Base-by-base conservation (phyloP, 2,113 vertebrate species). In the Brachyhypopomus occidentalis region DNA sequence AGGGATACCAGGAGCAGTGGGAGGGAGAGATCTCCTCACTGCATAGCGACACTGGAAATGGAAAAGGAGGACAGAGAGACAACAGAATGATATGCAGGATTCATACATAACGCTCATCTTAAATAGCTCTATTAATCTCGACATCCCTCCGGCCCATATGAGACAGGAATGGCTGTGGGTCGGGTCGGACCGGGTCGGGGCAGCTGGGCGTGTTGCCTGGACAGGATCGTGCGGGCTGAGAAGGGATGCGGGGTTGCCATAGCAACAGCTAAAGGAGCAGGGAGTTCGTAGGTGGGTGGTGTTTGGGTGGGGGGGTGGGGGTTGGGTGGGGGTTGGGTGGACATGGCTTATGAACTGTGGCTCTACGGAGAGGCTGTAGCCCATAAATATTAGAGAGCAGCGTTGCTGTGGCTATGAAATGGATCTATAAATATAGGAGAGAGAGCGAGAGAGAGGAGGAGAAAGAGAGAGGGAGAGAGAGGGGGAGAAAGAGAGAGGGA, bases 311-410 rank as follows among this genome's bases (percentile, higher is more conserved):
- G 41, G 20, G 34, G 22, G 83, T 14, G 20, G 64, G 63, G 22
- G 5, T 7, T 2, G 23, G 12, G 20, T n/a, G 6, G 41, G 22
- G 19, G 41, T 75, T 77, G 81, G 30, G 71, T 41, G 76, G 75
- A 66, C 55, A 16, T 60, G 82, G 67, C 80, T 79, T 79, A 86
- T 84, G 77, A 75, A 82, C 82, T 77, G 55, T 76, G 41, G 30
- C 69, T 84, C 64, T 59, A 75, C 36, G 41, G 77, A 85, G 63
- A 58, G 55, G 36, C 77, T 79, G 63, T 23, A 75, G 70, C 74
- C 75, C 83, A 87, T 88, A 84, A 88, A 88, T 88, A 84, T 86
- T 88, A 84, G 62, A 88, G 60, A 73, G 55, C 52, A 69, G 3
- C 12, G 22, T 34, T 72, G 23, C 60, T 30, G 45, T 22, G 75